Evolutionary conservation across 2,888 invertebrate genomes (phyloP), one percentile per base, ranked within the genome.

Genomic region (Orchesellides sinensis): DNA sequence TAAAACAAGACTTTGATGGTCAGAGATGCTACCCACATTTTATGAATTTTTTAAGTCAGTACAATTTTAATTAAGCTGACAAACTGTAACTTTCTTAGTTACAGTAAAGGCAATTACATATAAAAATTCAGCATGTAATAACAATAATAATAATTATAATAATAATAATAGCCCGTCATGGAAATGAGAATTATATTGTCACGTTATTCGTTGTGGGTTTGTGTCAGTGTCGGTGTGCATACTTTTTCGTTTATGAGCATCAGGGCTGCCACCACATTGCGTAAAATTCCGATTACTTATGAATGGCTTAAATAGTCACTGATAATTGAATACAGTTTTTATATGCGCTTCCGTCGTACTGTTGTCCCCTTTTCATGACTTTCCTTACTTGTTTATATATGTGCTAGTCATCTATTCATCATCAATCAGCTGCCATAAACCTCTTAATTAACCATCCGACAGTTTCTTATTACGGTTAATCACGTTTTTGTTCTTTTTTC

Each of bases 401-500:
- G 32, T 61, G 52, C 32, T 69, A 68, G 74, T 75, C 81, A 81
- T 81, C 81, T 81, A 81, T 81, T 81, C 81, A 81, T 81, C 81
- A 81, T 81, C 81, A 81, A 81, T 81, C 81, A 81, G 81, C 81
- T 81, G 81, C 81, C 81, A 81, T 81, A 81, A 81, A 81, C 81
- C 81, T 81, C 81, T 81, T 81, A 81, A 81, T 81, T 81, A 81
- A 81, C 81, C 81, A 81, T 74, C 81, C 81, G 81, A 81, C 81
- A 81, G 81, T 81, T 81, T 81, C 74, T 81, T 81, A 81, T 81
- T 81, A 81, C 81, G 74, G 81, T 74, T 81, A 81, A 81, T 81
- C 81, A 81, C 81, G 81, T 81, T 81, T 81, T 81, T 74, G 66
- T 80, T 73, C 73, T 19, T 80, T 68, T 59, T 49, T 72, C 21